Evolutionary conservation across 2,113 vertebrate genomes (phyloP).

Genomic region (Peromyscus californicus): DNA sequence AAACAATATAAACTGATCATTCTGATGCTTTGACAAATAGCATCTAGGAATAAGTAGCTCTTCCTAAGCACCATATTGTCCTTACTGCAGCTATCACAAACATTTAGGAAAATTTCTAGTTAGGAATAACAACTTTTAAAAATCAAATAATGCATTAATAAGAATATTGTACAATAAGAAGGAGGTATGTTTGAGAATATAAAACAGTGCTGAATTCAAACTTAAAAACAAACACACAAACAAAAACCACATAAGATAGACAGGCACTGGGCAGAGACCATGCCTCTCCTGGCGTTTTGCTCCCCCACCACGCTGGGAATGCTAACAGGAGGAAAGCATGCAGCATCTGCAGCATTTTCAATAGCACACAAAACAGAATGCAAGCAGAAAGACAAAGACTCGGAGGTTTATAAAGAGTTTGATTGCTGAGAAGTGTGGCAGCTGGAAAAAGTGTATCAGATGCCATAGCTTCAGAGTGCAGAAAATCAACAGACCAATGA

Average conservation of each 20-base stretch:
- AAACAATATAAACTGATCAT: not conserved
- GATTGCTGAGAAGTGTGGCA: slow-evolving; percentile 31
- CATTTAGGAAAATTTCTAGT: slow-evolving; percentile 35
- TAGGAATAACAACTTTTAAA: not conserved
- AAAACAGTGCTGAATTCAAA: slow-evolving; percentile 45
- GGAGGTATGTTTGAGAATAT: not conserved
- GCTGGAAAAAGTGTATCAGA: not conserved
- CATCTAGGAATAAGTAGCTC: not conserved
- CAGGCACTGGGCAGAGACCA: not conserved
- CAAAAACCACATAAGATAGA: not conserved
- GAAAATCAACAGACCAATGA: slow-evolving; percentile 7
- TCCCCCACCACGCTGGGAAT: not conserved
- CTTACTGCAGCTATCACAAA: slow-evolving; percentile 16
- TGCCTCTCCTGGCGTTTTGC: not conserved
- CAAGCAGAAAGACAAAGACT: not conserved
- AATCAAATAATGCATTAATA: not conserved
- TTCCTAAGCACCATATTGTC: not conserved
- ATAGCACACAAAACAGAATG: slow-evolving; percentile 41
- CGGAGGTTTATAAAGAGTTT: not conserved
- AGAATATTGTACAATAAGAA: slow-evolving; percentile 5
- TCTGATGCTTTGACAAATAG: not conserved
- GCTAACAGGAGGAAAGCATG: not conserved
- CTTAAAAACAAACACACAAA: not conserved
- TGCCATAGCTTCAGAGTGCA: not conserved
- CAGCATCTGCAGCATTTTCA: not conserved